Percentiles rank a stretch among this genome's conserved stretches.
phyloP scores from a whole-genome alignment of 2,113 vertebrate species.

The Ia io region DNA sequence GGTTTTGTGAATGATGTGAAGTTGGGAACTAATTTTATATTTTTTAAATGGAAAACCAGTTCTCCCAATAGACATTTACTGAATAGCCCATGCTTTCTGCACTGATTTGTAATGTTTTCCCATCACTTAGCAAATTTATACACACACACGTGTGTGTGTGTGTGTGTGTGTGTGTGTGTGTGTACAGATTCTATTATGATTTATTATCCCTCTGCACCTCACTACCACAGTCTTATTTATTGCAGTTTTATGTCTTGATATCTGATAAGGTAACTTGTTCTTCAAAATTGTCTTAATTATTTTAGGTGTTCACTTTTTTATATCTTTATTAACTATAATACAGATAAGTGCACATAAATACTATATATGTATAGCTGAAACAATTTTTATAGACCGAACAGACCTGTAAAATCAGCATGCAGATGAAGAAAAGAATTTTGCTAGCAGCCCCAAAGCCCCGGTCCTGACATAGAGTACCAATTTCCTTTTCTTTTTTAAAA shows the following conservation, averaged over 20 bases:
- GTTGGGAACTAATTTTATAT: not conserved
- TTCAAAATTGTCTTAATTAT: not conserved
- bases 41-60: not conserved
- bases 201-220: not conserved
- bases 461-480: not conserved
- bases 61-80: not conserved
- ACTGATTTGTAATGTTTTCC: not conserved
- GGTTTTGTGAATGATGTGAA: not conserved
- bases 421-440: not conserved
- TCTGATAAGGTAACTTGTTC: not conserved
- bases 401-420: not conserved
- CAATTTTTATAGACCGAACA: not conserved
- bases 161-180: not conserved
- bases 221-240: not conserved
- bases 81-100: not conserved
- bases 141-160: not conserved
- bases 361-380: not conserved
- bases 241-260: not conserved
- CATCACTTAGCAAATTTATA: not conserved
- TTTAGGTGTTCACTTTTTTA: not conserved
- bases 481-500: not conserved
- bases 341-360: not conserved
- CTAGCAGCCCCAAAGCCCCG: not conserved
- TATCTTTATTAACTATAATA: not conserved
- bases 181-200: not conserved